Base-by-base conservation (phyloP, 2,113 vertebrate genomes). In the Siphamia tubifer region DNA sequence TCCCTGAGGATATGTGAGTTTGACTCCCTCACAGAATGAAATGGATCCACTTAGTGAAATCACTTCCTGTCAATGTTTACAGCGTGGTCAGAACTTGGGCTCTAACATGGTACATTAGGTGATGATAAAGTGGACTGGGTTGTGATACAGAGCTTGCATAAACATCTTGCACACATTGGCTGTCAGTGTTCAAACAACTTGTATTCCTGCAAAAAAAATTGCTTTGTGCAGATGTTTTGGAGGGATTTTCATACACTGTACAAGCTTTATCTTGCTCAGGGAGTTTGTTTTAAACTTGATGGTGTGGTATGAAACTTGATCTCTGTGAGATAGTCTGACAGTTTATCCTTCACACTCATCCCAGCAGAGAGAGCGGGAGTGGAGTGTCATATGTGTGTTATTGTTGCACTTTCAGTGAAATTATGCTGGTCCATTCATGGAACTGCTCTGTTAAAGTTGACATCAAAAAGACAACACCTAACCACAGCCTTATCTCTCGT, bases 241-340 rank as follows among this genome's bases (percentile, higher is more conserved):
- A 27, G 21, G 25, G 1, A 35, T 8, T 52, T 51, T 40, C 36
- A 53, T 17, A 1, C 8, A 12, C 12, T 64, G 45, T 55, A 61
- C 82, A 77, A 51, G 82, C 72, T 80, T 72, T 62, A 77, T 86
- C 68, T 76, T 68, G 70, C 67, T 70, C 44, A 6, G 15, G 13
- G 32, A 48, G 44, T 25, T 40, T 68, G 63, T 54, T 56, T 54
- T 53, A 66, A 21, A 45, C 20, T 43, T 31, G 35, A 67, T 63
- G 44, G 30, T 40, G 68, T 4, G 1, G 66, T 49, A 39, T 57
- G 87, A 81, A 92, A 93, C 80, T 57, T 63, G 87, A 93, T 91
- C 90, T 79, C 85, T 90, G 90, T 93, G 91, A 91, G 90, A 93
- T 81, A 78, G 77, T 82, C 51, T 79, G 62, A 69, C 71, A 73